Percentiles rank a stretch among this genome's conserved stretches.
Conservation (phyloP, 1,140 invertebrate species). For the Coptotermes formosanus region DNA sequence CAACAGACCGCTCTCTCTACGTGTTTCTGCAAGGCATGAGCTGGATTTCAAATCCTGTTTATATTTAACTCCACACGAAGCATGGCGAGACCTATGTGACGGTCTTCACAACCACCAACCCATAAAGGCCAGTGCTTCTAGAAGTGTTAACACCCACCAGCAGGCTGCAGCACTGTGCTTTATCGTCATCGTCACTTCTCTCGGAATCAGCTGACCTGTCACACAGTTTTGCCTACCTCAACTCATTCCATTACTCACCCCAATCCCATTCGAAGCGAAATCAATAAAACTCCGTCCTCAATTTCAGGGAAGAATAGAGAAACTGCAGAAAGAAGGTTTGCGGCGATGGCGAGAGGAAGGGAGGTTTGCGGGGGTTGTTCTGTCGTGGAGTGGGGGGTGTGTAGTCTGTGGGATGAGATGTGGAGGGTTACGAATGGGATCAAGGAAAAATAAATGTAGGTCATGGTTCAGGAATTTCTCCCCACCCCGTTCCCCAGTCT, state of each 20-base stretch:
- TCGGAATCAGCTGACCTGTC: neutral
- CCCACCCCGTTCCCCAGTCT: neutral
- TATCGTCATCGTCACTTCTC: neutral
- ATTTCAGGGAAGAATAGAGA: slow-evolving; percentile 23
- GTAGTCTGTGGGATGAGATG: neutral
- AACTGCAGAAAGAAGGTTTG: slow-evolving; percentile 6
- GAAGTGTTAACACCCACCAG: too few relatives aligned
- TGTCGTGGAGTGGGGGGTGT: neutral
- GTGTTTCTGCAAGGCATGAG: too few relatives aligned
- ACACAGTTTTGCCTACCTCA: neutral
- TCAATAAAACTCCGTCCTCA: slow-evolving; percentile 24
- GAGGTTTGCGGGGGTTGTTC: neutral
- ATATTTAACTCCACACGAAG: neutral
- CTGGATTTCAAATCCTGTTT: too few relatives aligned
- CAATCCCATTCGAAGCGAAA: slow-evolving; percentile 17
- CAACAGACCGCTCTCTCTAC: too few relatives aligned
- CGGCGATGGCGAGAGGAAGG: neutral
- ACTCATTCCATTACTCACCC: neutral
- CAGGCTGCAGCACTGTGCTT: too few relatives aligned
- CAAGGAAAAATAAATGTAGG: slow-evolving; percentile 13
- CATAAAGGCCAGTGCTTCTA: too few relatives aligned
- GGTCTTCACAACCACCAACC: too few relatives aligned
- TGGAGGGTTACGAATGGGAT: neutral
- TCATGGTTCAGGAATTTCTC: neutral
- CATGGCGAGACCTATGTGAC: neutral